phyloP scores from a whole-genome alignment of 2,888 invertebrate species.

The Lasioglossum zephyrum region DNA sequence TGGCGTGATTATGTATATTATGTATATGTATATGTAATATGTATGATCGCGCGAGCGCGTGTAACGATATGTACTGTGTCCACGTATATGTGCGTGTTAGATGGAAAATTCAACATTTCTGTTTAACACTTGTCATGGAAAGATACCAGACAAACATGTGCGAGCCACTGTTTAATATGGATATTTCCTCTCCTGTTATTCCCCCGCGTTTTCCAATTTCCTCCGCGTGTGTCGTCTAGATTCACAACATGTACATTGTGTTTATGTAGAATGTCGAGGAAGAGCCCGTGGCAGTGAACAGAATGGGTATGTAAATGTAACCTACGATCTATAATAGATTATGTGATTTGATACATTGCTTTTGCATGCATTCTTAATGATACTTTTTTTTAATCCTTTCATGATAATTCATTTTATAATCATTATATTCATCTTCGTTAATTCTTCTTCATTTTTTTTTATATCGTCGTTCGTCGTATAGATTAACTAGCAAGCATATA shows the following conservation, averaged over 20 bases:
- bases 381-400: constrained; percentile 62
- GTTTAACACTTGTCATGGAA: constrained; percentile 39
- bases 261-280: constrained; percentile 70
- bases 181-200: constrained; percentile 31
- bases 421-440: constrained; percentile 59
- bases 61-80: constrained; percentile 43
- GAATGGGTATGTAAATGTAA: constrained; percentile 77
- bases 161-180: constrained; percentile 20
- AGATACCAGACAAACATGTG: constrained; percentile 39
- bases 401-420: constrained; percentile 66
- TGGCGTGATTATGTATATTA: constrained; percentile 35
- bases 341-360: constrained; percentile 83
- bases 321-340: constrained; percentile 78
- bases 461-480: constrained; percentile 67
- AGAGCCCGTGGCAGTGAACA: constrained; percentile 82
- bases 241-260: constrained; percentile 65
- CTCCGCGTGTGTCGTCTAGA: constrained; percentile 58
- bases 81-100: constrained; percentile 31
- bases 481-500: constrained; percentile 81
- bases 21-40: constrained; percentile 30
- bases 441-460: background rate
- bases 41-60: constrained; percentile 24
- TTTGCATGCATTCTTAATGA: constrained; percentile 81
- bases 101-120: constrained; percentile 49
- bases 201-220: constrained; percentile 21